Evolutionary conservation across 2,888 invertebrate species (phyloP).

Genomic region (Hypselothyrea guttata): DNA sequence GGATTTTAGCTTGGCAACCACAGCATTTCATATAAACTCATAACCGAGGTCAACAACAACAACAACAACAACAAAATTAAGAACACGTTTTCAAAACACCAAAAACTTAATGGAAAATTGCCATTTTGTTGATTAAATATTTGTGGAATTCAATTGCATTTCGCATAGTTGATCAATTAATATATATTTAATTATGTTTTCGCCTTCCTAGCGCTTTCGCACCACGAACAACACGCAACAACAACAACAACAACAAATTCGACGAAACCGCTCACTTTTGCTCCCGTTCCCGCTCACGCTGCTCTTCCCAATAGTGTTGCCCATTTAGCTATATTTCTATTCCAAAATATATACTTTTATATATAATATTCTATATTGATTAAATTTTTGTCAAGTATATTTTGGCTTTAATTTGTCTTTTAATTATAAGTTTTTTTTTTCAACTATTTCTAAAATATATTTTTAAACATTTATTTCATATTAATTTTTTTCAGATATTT

Average conservation of each 20-base stretch:
- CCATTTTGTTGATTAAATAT: slow-evolving; percentile 8
- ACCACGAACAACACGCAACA: slow-evolving; percentile 43
- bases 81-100: slow-evolving; percentile 3
- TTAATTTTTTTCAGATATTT: no score
- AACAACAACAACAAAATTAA: slow-evolving; percentile 6
- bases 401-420: no score
- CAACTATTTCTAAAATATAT: no score
- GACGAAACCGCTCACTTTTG: slow-evolving; percentile 57
- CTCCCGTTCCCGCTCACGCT: slow-evolving; percentile 13
- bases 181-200: slow-evolving; percentile 50
- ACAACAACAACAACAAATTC: slow-evolving; percentile 10
- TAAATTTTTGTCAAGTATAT: no score
- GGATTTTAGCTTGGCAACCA: slow-evolving; percentile 52
- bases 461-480: no score
- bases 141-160: slow-evolving; percentile 28
- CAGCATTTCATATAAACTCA: slow-evolving; percentile 20
- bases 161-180: slow-evolving; percentile 35
- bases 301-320: not conserved
- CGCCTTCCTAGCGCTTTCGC: slow-evolving; percentile 34
- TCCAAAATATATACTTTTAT: no score
- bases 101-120: slow-evolving; percentile 10
- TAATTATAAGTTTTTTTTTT: no score
- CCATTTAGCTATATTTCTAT: no score
- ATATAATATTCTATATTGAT: no score
- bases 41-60: slow-evolving; percentile 53